These are phyloP conservation scores for Rhaphigaster nebulosa DNA, from an alignment of 2,888 invertebrate genomes.

Conservation along the genomic window DNA sequence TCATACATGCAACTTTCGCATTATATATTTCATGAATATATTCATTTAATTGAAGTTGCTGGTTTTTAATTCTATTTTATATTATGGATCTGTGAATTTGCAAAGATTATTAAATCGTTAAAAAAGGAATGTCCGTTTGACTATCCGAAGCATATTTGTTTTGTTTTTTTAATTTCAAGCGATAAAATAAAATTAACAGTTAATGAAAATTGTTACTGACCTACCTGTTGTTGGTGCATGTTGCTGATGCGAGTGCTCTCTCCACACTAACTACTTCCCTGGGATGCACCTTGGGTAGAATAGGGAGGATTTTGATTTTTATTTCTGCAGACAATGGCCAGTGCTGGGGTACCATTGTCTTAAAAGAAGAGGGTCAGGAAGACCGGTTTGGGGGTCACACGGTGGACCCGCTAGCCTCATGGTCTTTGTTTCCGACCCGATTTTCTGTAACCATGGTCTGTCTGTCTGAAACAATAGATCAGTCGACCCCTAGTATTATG, in stretches of 20 bases:
- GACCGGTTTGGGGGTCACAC: slow-evolving; percentile 46
- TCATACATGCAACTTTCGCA: neutral
- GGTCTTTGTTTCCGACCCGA: neutral
- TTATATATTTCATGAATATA: neutral
- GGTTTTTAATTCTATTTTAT: neutral
- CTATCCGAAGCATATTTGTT: neutral
- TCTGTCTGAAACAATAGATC: neutral
- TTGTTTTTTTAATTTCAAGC: no score
- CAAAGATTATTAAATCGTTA: neutral
- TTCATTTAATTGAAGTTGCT: neutral
- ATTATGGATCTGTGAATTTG: neutral
- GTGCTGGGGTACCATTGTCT: slow-evolving; percentile 45
- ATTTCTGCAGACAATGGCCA: slow-evolving; percentile 44
- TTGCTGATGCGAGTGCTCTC: slow-evolving; percentile 6
- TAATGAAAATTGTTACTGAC: neutral
- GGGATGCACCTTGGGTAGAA: slow-evolving; percentile 2
- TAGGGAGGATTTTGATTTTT: slow-evolving; percentile 28
- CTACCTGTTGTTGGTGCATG: slow-evolving; percentile 37
- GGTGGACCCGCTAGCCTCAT: slow-evolving; percentile 13
- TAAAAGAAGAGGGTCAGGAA: slow-evolving; percentile 40
- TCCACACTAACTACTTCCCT: neutral
- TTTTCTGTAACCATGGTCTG: neutral
- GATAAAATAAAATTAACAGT: neutral
- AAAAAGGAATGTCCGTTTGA: neutral
- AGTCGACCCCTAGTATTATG: neutral